A percentile compares a stretch with the other conserved stretches of the same genome.
These are phyloP conservation scores for Psylliodes chrysocephalus DNA, from an alignment of 2,888 invertebrate genomes.

Conservation along the genomic window DNA sequence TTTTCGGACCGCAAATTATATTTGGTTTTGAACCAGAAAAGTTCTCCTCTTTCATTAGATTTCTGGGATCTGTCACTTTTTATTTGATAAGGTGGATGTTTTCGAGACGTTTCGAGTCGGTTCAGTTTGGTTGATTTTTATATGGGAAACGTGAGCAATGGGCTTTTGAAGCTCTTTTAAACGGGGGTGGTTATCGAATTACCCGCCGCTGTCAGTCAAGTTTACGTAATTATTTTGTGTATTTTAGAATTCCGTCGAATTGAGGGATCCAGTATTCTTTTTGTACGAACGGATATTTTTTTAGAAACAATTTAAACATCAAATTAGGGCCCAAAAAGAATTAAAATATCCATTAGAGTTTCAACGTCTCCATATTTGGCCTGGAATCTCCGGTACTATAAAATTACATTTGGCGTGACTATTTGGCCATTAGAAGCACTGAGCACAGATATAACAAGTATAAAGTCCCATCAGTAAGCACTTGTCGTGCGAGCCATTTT, in stretches of 20 bases:
- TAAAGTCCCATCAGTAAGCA: too few relatives aligned
- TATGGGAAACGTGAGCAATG: slow-evolving; percentile 28
- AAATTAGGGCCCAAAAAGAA: too few relatives aligned
- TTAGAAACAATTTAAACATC: too few relatives aligned
- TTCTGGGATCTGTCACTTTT: slow-evolving; percentile 47
- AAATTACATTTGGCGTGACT: too few relatives aligned
- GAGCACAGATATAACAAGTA: too few relatives aligned
- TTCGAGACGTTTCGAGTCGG: slow-evolving; percentile 45
- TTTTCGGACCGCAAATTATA: slow-evolving; percentile 56
- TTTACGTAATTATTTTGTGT: slow-evolving; percentile 1
- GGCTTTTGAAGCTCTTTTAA: slow-evolving; percentile 10
- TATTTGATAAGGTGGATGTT: slow-evolving; percentile 49
- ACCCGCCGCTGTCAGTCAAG: slow-evolving; percentile 26
- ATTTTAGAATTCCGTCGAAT: background rate
- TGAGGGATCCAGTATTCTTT: too few relatives aligned
- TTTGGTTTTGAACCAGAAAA: slow-evolving; percentile 52
- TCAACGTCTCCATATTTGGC: too few relatives aligned
- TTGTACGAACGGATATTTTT: too few relatives aligned
- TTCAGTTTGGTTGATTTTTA: slow-evolving; percentile 38
- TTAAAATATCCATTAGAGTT: too few relatives aligned
- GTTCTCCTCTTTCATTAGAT: slow-evolving; percentile 46
- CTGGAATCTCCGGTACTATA: too few relatives aligned
- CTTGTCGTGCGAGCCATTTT: too few relatives aligned
- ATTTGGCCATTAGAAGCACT: too few relatives aligned
- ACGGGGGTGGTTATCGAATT: slow-evolving; percentile 34